Percentiles rank a stretch among this genome's conserved stretches.
These are phyloP conservation scores for Drosophila littoralis DNA, from an alignment of 1,140 invertebrate genomes.

Conservation along the genomic window DNA sequence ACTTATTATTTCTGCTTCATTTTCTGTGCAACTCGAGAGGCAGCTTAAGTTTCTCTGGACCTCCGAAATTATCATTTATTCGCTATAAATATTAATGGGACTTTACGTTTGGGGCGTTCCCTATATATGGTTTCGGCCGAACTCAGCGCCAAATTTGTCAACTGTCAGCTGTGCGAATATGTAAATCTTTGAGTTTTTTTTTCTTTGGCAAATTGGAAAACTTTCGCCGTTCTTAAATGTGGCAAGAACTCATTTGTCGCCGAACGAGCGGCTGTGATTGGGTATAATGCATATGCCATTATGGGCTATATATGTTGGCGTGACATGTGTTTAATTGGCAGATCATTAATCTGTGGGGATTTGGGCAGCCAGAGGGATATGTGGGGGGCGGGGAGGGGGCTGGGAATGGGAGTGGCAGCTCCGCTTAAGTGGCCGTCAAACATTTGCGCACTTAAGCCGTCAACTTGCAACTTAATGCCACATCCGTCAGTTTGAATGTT, in stretches of 20 bases:
- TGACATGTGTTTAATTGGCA: conserved; percentile 65
- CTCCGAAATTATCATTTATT: conserved; percentile 14
- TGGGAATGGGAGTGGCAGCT: not conserved
- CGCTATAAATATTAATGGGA: conserved; percentile 22
- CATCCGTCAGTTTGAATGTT: conserved; percentile 48
- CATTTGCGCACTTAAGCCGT: conserved; percentile 58
- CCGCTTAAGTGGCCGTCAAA: conserved; percentile 75
- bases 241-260: not conserved
- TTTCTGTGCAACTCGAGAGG: too few relatives aligned
- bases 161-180: conserved; percentile 28
- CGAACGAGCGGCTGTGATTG: conserved; percentile 1
- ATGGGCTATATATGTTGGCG: conserved; percentile 45
- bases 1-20: too few relatives aligned
- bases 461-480: conserved; percentile 79
- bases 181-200: conserved; percentile 7
- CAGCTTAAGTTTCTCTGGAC: too few relatives aligned
- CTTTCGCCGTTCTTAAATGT: conserved; percentile 16
- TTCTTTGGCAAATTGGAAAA: conserved; percentile 12
- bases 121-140: not conserved
- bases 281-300: not conserved
- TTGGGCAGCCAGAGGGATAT: not conserved
- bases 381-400: not conserved
- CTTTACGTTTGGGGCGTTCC: not conserved
- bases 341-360: conserved; percentile 65
- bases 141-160: conserved; percentile 12